Conservation (phyloP, 2,888 invertebrate genomes). For the Cryptus armator region DNA sequence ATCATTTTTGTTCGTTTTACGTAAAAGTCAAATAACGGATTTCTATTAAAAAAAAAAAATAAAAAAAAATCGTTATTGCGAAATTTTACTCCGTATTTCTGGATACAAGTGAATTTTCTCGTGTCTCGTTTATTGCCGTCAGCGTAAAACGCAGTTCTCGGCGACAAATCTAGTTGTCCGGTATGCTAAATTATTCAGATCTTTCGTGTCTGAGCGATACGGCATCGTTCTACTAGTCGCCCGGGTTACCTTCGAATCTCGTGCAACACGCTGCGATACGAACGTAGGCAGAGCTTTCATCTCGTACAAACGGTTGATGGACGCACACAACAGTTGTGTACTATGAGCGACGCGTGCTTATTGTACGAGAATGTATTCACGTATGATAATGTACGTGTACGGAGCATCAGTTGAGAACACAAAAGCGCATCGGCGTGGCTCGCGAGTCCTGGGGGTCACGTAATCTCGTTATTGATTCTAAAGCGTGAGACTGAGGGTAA, state of each 20-base stretch:
- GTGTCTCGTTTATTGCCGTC: neutral
- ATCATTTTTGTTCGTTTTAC: neutral
- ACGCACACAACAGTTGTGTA: neutral
- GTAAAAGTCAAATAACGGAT: slow-evolving; percentile 44
- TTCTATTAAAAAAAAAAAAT: slow-evolving; percentile 44
- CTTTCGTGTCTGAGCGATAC: slow-evolving; percentile 56
- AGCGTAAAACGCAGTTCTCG: slow-evolving; percentile 39
- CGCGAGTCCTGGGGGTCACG: neutral
- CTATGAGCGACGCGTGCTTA: neutral
- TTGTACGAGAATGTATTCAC: neutral
- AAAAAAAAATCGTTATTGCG: slow-evolving; percentile 12
- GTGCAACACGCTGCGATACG: neutral
- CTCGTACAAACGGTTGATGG: slow-evolving; percentile 11
- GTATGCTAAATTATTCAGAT: slow-evolving; percentile 49
- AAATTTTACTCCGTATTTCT: slow-evolving; percentile 13
- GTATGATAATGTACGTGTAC: neutral
- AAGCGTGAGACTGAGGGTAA: slow-evolving; percentile 36
- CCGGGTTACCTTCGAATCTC: neutral
- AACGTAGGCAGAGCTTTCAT: neutral
- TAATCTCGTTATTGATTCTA: slow-evolving; percentile 48
- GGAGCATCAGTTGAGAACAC: slow-evolving; percentile 9
- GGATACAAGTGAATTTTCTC: slow-evolving; percentile 28
- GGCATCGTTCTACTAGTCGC: slow-evolving; percentile 38
- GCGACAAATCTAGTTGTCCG: slow-evolving; percentile 41
- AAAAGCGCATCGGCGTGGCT: slow-evolving; percentile 32